Evolutionary conservation across 1,140 invertebrate species (phyloP).

Genomic region (Aporrectodea caliginosa): DNA sequence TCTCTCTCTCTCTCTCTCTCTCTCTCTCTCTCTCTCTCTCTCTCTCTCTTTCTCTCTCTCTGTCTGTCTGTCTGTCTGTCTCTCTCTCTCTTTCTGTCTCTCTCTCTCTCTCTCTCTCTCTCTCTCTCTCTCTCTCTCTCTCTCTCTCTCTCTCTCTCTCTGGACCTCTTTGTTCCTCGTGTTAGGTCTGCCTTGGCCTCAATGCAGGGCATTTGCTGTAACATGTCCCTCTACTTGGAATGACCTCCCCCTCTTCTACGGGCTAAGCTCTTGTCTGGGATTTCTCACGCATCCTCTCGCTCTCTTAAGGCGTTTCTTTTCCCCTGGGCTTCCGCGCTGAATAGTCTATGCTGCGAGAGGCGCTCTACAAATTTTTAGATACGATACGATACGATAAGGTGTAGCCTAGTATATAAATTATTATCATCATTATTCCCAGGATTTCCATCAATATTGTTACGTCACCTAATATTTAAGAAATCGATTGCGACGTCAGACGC

Average conservation of each 20-base stretch:
- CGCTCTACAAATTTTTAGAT: too few species aligned
- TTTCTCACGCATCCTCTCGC: neutral
- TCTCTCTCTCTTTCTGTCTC: slow-evolving; percentile 23
- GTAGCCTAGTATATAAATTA: too few species aligned
- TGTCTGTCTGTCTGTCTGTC: slow-evolving; percentile 23
- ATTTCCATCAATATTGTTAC: too few species aligned
- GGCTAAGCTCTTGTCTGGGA: neutral
- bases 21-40: slow-evolving; percentile 31
- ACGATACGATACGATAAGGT: too few species aligned
- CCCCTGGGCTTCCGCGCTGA: neutral
- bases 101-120: slow-evolving; percentile 31
- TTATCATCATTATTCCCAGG: too few species aligned
- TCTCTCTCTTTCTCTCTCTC: slow-evolving; percentile 25
- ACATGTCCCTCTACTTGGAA: neutral
- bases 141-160: slow-evolving; percentile 31
- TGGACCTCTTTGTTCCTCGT: slow-evolving; percentile 16
- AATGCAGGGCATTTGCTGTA: neutral
- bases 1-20: slow-evolving; percentile 12
- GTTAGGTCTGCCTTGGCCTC: slow-evolving; percentile 26
- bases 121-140: slow-evolving; percentile 31
- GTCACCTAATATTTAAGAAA: too few species aligned
- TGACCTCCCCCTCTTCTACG: too few species aligned
- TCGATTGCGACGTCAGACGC: too few species aligned
- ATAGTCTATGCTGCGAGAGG: too few species aligned
- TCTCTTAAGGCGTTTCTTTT: neutral